Base-by-base conservation (phyloP, 2,797 vertebrate genomes). In the Smutsia gigantea region DNA sequence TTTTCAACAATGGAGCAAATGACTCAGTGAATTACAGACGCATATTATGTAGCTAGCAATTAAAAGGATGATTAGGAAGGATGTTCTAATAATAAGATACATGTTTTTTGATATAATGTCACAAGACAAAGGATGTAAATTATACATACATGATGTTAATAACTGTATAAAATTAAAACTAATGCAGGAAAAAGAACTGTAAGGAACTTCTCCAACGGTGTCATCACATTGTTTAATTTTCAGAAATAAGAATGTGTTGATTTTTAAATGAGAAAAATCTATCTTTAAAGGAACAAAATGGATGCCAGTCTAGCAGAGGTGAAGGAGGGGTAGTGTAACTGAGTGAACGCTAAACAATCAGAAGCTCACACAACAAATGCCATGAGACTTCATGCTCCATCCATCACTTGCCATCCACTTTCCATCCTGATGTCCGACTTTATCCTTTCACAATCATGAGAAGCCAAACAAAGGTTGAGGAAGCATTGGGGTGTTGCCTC, bases 211-310 rank as follows among this genome's bases (percentile, higher is more conserved):
- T 92, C 79, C 4, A 21, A 18, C 46, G 29, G 23, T 18, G 93
- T 95, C 37, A 49, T 77, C 14, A 72, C 6, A 46, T 63, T 64
- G 78, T 27, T 53, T n/a, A 63, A 64, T 88, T 78, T 77, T 83
- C 42, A 31, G 39, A 93, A 86, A 87, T 51, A 85, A 87, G 8
- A 31, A 90, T 49, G 17, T 42, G 10, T 59, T 94, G 69, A 86
- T 39, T 93, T 92, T 82, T 23, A 63, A 96, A 87, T 88, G 9
- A 71, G 23, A 87, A 81, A 87, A 87, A 39, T 46, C 5, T 27
- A 29, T 53, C 49, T 72, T 66, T 57, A 55, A 84, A 66, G 63
- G 18, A 88, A 57, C 55, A 87, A 85, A 92, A 64, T 46, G 13
- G 25, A 53, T 78, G 71, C 61, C 7, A 29, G 19, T 46, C 17